Evolutionary conservation across 2,888 invertebrate genomes (phyloP).

Genomic region (Euphydryas editha): DNA sequence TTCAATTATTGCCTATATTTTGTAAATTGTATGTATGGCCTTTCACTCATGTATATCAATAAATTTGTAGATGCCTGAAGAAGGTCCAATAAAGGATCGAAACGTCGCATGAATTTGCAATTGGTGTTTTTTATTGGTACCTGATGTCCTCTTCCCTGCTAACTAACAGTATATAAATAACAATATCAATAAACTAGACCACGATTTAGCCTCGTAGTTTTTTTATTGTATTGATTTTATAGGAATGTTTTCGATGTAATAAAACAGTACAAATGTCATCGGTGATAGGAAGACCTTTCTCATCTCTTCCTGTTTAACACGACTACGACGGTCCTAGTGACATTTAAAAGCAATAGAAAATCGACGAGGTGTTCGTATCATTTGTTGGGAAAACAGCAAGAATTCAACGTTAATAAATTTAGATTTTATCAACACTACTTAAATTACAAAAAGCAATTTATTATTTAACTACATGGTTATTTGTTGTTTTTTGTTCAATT

Average conservation of each 20-base stretch:
- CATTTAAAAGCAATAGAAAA: slow-evolving; percentile 69
- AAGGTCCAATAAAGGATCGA: too few species aligned
- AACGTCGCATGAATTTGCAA: too few species aligned
- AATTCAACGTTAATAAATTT: slow-evolving; percentile 44
- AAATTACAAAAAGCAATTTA: background rate
- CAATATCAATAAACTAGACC: too few species aligned
- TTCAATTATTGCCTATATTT: too few species aligned
- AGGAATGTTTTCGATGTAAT: slow-evolving; percentile 17
- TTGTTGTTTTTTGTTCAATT: background rate
- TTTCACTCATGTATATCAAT: too few species aligned
- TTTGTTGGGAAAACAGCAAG: slow-evolving; percentile 41
- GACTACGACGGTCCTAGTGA: slow-evolving; percentile 61
- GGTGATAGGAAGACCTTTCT: slow-evolving; percentile 36
- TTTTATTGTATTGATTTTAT: background rate
- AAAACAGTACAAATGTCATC: slow-evolving; percentile 36
- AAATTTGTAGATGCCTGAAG: too few species aligned
- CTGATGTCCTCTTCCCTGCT: too few species aligned
- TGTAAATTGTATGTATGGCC: too few species aligned
- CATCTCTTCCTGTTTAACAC: slow-evolving; percentile 41
- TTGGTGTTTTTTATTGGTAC: too few species aligned
- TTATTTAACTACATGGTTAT: background rate
- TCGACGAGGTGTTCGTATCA: slow-evolving; percentile 51
- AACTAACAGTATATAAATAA: too few species aligned
- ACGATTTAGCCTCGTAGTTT: background rate
- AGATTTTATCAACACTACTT: slow-evolving; percentile 23